Evolutionary conservation across 1,140 invertebrate species (phyloP), one percentile per base, ranked within the genome.

Genomic region (Drosophila santomea): DNA sequence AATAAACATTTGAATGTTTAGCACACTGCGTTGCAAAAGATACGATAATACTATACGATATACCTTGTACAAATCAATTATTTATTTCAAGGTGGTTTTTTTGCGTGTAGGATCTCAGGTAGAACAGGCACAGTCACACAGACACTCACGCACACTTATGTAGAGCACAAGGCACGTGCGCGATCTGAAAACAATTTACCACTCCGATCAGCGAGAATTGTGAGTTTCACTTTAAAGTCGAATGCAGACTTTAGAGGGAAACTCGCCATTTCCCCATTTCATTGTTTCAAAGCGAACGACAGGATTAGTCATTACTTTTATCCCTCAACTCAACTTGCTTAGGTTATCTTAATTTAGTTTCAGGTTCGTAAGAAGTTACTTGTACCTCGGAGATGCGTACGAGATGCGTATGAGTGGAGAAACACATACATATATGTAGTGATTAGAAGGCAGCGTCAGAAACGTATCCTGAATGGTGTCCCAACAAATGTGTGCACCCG

Each of bases 191-290:
- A 51, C 56, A 51, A 61, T 38, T 32, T 7, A 36, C 11, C 25
- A 54, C 35, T 56, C 60, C 52, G 36, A 23, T 66, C 57, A 66
- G 44, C 36, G 32, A 8, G 32, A 10, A 32, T 10, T 32, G 32
- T 32, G 32, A 32, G 32, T 32, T 32, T 32, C 32, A 32, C 32
- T 32, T 32, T 32, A 32, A 32, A 32, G 32, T 32, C 32, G 32
- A 32, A 3, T 41, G 25, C 41, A n/a, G 62, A 66, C 47, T 73
- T 73, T 63, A 50, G 58, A 56, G 64, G 58, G 54, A 69, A 85
- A 81, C 68, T 68, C 62, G 56, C 60, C 36, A 72, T 74, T 78
- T 84, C 73, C 57, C 57, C 58, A 51, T 45, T 28, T 28, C 17
- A 76, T 73, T 76, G 55, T 68, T 62, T 41, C 5, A 23, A 63